Evolutionary conservation across 2,888 invertebrate species (phyloP), one percentile per base, ranked within the genome.

Genomic region (Drosophila atroscutellata): DNA sequence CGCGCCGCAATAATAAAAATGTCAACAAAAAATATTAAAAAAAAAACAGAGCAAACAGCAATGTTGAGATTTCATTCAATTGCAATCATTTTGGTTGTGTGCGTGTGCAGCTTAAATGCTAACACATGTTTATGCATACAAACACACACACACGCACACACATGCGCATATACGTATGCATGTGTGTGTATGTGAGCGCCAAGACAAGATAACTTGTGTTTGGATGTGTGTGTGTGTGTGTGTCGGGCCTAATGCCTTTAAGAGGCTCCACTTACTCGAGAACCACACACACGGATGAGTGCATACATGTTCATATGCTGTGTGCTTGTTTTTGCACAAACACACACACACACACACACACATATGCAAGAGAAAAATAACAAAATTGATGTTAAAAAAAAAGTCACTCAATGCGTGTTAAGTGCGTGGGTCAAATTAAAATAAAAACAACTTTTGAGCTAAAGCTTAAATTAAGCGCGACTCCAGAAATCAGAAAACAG

Each of bases 381-480:
- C 50, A 65, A 62, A 34, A 65, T 24, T n/a, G 9, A n/a, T 37
- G 36, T 18, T 45, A 1, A 54, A 32, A 47, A 47, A 20, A 55
- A 11, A 55, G 2, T n/a, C 50, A 45, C 57, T 58, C 57, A 47
- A 26, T 47, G 57, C 49, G 42, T 58, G 20, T 66, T 20, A 36
- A 34, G 15, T 66, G 77, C 67, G 63, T 77, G 66, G 62, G 59
- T 77, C 52, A 68, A n/a, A 42, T 32, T 50, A 61, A 39, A 52
- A 57, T 32, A 55, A 34, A 36, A 61, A 47, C 36, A 59, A 36
- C 24, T n/a, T 61, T 61, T 15, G 49, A 61, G 71, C 56, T 11
- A 58, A 67, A 77, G 67, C 72, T 72, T 72, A 52, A 76, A 77
- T 76, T 77, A 77, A 61, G 63, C 62, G 62, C 47, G 61, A 59